Evolutionary conservation across 2,888 invertebrate species (phyloP), one percentile per base, ranked within the genome.

Genomic region (Drepanosiphum platanoidis): DNA sequence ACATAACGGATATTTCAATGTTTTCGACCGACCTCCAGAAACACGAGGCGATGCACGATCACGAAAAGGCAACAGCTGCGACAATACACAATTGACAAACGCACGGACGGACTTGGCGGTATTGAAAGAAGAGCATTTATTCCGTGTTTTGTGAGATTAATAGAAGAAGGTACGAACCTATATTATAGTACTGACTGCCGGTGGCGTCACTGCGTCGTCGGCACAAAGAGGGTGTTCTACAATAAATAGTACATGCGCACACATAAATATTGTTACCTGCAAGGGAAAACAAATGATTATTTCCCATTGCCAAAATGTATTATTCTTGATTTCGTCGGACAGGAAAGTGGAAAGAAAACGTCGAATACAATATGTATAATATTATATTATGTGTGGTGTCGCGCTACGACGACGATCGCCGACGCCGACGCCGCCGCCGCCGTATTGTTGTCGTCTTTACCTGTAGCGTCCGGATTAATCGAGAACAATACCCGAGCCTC

Each of bases 311-410:
- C 36, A 52, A 68, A 80, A 80, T 80, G 34, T 70, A 70, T 80
- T 80, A 80, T 70, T 30, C 58, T 52, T n/a, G 80, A 80, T 80
- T 58, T 80, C n/a, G 58, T 80, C 70, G 68, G 52, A 52, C 79
- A 30, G 18, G 42, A n/a, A 30, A 27, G 46, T 32, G 52, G 68
- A 52, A 52, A 42, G 42, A 61, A 39, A 18, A 68, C 34, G 79
- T 46, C 78, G 42, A 46, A 77, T 61, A 39, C n/a, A n/a, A n/a
- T n/a, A n/a, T n/a, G 22, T 64, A 27, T 27, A 4, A 27, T 61
- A 52, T 52, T 52, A 27, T 58, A 11, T 1, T 11, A 27, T 27
- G 13, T 27, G n/a, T 61, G 27, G 13, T 64, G 64, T 64, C 64
- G 30, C 64, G 30, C 64, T 32, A 68, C 68, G n/a, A 22, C 18